These are phyloP conservation scores for Atherinosoma microstoma DNA, from an alignment of 2,797 vertebrate species.

Conservation along the genomic window DNA sequence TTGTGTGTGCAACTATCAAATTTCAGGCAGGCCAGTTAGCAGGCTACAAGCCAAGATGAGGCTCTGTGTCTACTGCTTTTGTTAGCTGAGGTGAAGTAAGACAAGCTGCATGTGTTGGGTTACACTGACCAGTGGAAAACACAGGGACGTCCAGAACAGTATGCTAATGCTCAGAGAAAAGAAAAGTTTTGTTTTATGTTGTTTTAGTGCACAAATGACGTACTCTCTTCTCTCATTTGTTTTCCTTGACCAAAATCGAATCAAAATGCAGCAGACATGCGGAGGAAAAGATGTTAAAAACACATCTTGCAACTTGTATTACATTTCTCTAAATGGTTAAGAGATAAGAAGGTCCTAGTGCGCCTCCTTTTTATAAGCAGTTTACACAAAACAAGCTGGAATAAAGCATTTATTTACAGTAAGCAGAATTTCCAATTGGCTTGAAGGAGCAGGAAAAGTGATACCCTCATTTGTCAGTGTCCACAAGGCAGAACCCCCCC, in stretches of 20 bases:
- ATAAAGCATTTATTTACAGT: not conserved
- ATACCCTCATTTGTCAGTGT: constrained; percentile 11
- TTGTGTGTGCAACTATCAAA: constrained; percentile 69
- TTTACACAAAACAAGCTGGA: not conserved
- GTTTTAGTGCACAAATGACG: constrained; percentile 6
- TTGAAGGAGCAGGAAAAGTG: not conserved
- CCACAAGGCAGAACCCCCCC: no score
- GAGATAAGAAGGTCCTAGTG: not conserved
- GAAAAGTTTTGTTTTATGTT: constrained; percentile 9
- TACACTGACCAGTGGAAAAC: constrained; percentile 74
- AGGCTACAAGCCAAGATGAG: constrained; percentile 71
- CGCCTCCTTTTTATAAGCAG: not conserved
- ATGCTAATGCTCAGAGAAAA: constrained; percentile 36
- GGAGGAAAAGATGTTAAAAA: not conserved
- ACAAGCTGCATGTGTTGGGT: constrained; percentile 79
- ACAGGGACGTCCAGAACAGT: constrained; percentile 61
- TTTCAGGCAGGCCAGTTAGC: constrained; percentile 74
- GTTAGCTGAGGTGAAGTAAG: constrained; percentile 80
- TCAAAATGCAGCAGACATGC: not conserved
- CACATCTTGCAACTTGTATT: not conserved
- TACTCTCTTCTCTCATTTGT: not conserved
- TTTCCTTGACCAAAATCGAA: not conserved
- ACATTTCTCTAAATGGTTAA: not conserved
- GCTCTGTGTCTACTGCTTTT: constrained; percentile 75
- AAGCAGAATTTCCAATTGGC: not conserved